A percentile compares a stretch with the other conserved stretches of the same genome.
These are phyloP conservation scores for Tetrax tetrax DNA, from an alignment of 2,113 vertebrate species.

Conservation along the genomic window DNA sequence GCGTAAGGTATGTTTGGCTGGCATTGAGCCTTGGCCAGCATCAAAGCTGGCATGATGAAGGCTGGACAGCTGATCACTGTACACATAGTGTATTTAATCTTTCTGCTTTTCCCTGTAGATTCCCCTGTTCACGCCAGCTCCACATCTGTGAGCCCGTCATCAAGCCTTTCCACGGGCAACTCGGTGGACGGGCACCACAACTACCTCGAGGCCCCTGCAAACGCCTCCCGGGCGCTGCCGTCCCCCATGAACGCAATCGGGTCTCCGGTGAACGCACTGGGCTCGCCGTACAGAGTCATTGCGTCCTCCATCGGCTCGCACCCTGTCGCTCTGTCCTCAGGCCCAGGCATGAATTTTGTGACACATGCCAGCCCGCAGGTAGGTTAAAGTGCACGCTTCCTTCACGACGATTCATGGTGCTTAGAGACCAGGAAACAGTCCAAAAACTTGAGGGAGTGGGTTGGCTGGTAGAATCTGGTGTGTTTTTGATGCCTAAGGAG, in stretches of 20 bases:
- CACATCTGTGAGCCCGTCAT: slow-evolving; percentile 50
- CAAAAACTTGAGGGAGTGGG: neutral
- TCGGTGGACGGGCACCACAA: slow-evolving; percentile 55
- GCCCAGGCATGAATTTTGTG: slow-evolving; percentile 67
- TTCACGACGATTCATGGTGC: fast-evolving
- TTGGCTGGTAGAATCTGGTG: neutral
- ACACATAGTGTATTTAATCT: neutral
- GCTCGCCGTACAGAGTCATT: slow-evolving; percentile 72
- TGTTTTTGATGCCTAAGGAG: neutral
- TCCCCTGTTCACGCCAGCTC: slow-evolving; percentile 65
- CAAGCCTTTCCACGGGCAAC: slow-evolving; percentile 57
- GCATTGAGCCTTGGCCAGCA: neutral
- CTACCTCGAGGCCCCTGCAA: slow-evolving; percentile 67
- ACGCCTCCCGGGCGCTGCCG: slow-evolving; percentile 23
- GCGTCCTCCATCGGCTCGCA: slow-evolving; percentile 69
- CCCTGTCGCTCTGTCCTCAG: slow-evolving; percentile 59
- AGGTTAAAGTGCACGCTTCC: neutral
- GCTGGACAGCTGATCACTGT: neutral
- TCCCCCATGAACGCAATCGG: slow-evolving; percentile 58
- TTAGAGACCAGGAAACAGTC: neutral
- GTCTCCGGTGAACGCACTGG: slow-evolving; percentile 44
- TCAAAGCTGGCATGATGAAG: neutral
- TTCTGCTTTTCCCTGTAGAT: slow-evolving; percentile 51
- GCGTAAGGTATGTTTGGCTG: neutral
- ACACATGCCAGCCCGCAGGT: slow-evolving; percentile 71